Evolutionary conservation across 2,888 invertebrate genomes (phyloP).

Genomic region (Agrilus mali): DNA sequence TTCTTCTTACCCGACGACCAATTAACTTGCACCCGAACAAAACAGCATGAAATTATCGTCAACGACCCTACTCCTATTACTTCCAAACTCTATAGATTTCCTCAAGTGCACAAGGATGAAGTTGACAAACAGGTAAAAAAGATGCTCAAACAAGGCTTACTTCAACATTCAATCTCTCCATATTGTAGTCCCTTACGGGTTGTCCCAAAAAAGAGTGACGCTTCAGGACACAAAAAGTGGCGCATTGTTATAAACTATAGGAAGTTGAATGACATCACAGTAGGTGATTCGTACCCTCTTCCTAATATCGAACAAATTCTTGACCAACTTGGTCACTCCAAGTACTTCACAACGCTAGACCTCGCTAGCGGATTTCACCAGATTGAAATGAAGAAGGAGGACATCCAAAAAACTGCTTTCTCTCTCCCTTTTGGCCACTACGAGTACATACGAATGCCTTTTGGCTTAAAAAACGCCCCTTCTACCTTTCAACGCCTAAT

Average conservation of each 20-base stretch:
- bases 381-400: constrained; percentile 19
- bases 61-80: constrained; percentile 18
- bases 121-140: constrained; percentile 21
- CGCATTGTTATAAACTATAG: constrained; percentile 26
- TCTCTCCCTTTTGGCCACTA: constrained; percentile 22
- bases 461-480: too few relatives aligned
- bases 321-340: constrained; percentile 24
- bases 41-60: constrained; percentile 22
- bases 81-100: constrained; percentile 25
- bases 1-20: constrained; percentile 15
- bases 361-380: constrained; percentile 29
- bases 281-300: constrained; percentile 24
- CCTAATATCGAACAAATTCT: constrained; percentile 26
- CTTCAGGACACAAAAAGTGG: constrained; percentile 18
- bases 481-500: too few relatives aligned
- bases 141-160: constrained; percentile 20
- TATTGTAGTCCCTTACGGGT: constrained; percentile 19
- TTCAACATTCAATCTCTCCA: constrained; percentile 15
- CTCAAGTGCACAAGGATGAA: constrained; percentile 22
- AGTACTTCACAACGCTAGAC: constrained; percentile 27
- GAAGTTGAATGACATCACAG: too few relatives aligned
- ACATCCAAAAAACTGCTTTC: constrained; percentile 27
- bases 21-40: constrained; percentile 15
- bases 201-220: constrained; percentile 23
- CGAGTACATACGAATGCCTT: constrained; percentile 25